Conservation (phyloP, 2,113 vertebrate genomes). For the Lichenostomus cassidix region DNA sequence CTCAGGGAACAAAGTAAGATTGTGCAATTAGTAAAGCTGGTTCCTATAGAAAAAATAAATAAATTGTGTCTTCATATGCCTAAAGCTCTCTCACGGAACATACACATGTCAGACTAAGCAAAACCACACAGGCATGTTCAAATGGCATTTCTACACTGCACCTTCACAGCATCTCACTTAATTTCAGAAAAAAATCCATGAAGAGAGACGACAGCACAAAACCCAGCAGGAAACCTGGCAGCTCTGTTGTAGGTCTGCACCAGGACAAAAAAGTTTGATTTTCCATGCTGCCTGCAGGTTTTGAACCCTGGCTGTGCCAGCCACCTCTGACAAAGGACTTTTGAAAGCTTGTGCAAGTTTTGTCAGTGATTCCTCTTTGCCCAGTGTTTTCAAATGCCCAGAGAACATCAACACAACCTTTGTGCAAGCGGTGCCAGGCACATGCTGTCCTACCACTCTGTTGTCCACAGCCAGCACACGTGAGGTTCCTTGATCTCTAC, state of each 20-base stretch:
- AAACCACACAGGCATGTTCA: neutral
- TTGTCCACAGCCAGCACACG: fast-evolving
- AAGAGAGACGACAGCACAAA: neutral
- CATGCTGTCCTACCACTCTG: neutral
- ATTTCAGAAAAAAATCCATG: neutral
- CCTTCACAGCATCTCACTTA: neutral
- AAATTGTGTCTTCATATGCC: neutral
- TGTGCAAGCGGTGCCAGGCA: neutral
- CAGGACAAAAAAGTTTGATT: neutral
- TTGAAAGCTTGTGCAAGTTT: neutral
- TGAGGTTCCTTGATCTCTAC: neutral
- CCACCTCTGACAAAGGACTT: neutral
- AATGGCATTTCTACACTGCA: neutral
- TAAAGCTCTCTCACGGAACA: neutral
- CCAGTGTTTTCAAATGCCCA: neutral
- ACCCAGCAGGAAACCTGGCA: neutral
- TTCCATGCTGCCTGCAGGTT: neutral
- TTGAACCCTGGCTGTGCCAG: neutral
- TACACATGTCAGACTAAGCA: neutral
- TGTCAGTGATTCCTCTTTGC: neutral
- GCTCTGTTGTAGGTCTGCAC: neutral
- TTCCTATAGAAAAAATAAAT: neutral
- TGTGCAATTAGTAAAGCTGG: neutral
- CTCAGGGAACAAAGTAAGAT: neutral
- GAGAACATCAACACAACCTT: neutral